A percentile compares a stretch with the other conserved stretches of the same genome.
Conservation (phyloP, 2,888 invertebrate species). For the Ecliptopera silaceata region DNA sequence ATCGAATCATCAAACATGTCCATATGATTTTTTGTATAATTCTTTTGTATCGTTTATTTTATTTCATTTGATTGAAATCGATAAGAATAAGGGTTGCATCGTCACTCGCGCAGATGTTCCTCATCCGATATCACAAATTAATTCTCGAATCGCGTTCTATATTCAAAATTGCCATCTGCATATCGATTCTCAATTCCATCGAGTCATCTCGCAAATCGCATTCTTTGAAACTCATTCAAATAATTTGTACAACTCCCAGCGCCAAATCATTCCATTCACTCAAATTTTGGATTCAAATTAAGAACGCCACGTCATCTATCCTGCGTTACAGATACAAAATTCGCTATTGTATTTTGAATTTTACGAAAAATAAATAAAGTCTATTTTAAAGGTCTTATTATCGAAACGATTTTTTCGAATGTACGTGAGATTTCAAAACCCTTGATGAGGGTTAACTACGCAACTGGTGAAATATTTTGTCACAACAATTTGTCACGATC, state of each 20-base stretch:
- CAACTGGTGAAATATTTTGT: constrained; percentile 83
- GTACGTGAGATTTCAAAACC: constrained; percentile 38
- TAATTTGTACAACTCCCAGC: constrained; percentile 45
- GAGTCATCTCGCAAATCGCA: constrained; percentile 36
- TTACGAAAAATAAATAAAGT: constrained; percentile 8
- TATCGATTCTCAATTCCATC: constrained; percentile 29
- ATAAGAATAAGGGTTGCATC: constrained; percentile 27
- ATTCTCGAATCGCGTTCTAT: constrained; percentile 31
- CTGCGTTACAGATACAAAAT: constrained; percentile 27
- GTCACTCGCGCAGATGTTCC: constrained; percentile 35
- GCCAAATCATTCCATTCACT: constrained; percentile 57
- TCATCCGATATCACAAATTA: constrained; percentile 35
- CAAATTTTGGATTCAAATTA: constrained; percentile 61
- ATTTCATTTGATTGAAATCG: constrained; percentile 15
- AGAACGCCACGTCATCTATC: constrained; percentile 37
- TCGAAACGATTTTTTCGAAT: constrained; percentile 15
- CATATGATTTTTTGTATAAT: no score
- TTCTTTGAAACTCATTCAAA: constrained; percentile 31
- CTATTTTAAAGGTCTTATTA: background rate
- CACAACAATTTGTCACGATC: constrained; percentile 81
- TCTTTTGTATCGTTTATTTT: background rate
- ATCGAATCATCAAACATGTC: no score
- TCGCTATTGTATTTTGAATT: constrained; percentile 21
- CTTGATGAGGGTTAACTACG: constrained; percentile 65
- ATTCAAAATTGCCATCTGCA: constrained; percentile 34